These are phyloP conservation scores for Solenodon paradoxus DNA, from an alignment of 2,113 vertebrate genomes.

Conservation along the genomic window DNA sequence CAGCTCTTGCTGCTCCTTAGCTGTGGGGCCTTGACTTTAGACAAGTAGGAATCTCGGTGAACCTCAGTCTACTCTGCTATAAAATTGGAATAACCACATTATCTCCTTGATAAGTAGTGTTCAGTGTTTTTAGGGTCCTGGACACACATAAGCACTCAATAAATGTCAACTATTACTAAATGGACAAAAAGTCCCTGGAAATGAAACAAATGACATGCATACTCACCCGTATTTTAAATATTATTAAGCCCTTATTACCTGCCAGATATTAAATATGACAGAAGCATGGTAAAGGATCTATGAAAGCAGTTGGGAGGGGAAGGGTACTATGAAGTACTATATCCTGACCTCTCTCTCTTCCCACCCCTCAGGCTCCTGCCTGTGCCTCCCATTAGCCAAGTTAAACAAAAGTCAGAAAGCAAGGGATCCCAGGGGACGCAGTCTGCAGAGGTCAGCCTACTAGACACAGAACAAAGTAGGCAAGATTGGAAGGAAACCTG, in stretches of 20 bases:
- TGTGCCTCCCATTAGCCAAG: neutral
- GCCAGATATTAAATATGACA: neutral
- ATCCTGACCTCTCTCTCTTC: neutral
- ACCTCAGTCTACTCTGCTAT: neutral
- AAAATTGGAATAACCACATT: neutral
- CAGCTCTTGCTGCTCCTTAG: neutral
- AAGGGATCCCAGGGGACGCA: neutral
- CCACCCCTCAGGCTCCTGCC: neutral
- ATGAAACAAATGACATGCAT: neutral
- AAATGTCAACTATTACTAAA: neutral
- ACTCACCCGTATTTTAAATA: neutral
- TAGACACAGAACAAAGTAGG: neutral
- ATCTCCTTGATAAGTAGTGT: neutral
- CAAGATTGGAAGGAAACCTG: neutral
- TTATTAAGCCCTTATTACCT: neutral
- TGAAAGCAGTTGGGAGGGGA: neutral
- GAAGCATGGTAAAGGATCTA: neutral
- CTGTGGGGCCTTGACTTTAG: neutral
- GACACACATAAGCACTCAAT: neutral
- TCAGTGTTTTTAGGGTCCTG: neutral
- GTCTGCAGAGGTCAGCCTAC: neutral
- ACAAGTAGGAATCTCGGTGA: neutral
- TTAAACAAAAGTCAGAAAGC: neutral
- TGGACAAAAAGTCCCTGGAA: neutral
- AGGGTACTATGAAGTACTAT: neutral